Evolutionary conservation across 1,140 invertebrate genomes (phyloP).

Genomic region (Grapholita molesta): DNA sequence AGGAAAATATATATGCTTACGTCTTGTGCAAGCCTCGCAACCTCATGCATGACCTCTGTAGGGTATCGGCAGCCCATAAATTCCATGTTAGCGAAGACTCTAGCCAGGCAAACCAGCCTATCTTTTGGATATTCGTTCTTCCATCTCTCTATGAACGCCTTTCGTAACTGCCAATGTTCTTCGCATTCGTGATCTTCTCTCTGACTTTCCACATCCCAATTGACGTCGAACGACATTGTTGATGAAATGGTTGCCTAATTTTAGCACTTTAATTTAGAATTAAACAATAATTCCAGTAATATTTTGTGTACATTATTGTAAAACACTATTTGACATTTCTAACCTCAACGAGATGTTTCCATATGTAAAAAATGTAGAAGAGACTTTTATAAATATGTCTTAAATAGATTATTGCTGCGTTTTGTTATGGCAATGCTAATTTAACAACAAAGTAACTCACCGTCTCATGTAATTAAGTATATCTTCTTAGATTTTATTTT

Average conservation of each 20-base stretch:
- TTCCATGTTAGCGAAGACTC: constrained; percentile 91
- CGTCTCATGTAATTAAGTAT: background rate
- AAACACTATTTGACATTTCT: background rate
- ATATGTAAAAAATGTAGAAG: background rate
- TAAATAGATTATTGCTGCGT: background rate
- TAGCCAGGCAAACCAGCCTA: constrained; percentile 87
- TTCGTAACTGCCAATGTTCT: constrained; percentile 89
- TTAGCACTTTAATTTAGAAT: background rate
- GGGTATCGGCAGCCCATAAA: constrained; percentile 89
- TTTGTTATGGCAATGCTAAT: background rate
- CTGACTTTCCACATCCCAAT: constrained; percentile 83
- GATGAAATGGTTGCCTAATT: constrained; percentile 13
- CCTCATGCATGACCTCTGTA: constrained; percentile 76
- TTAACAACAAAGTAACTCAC: background rate
- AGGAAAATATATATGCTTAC: constrained; percentile 39
- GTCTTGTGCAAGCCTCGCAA: constrained; percentile 73
- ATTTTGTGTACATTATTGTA: constrained; percentile 1
- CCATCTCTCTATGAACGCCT: constrained; percentile 86
- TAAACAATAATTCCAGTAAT: constrained; percentile 15
- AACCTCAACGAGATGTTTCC: background rate
- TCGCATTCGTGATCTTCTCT: constrained; percentile 86
- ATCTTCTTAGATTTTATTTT: background rate
- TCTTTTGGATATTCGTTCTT: constrained; percentile 85
- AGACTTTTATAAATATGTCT: background rate
- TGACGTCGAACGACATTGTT: constrained; percentile 49